A percentile compares a stretch with the other conserved stretches of the same genome.
These are phyloP conservation scores for Sebastes kiyomatsui DNA, from an alignment of 2,797 vertebrate species.

Conservation along the genomic window DNA sequence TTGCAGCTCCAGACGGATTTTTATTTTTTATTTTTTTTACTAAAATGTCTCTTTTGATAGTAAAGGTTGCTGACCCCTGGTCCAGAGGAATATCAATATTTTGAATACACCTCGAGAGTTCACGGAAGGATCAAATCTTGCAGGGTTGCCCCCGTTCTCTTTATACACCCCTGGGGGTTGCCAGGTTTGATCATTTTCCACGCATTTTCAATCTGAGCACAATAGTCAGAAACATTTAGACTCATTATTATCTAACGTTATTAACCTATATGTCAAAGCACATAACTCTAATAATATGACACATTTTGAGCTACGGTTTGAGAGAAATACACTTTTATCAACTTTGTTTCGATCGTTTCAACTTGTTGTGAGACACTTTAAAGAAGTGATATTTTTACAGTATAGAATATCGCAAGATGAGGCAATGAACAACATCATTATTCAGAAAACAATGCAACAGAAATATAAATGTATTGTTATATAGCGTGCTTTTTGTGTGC, in stretches of 20 bases:
- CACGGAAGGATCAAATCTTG: too few species aligned
- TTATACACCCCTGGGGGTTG: not conserved
- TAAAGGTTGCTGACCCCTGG: too few species aligned
- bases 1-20: too few species aligned
- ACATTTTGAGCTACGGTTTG: not conserved
- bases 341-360: not conserved
- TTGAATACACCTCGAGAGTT: not conserved
- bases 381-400: not conserved
- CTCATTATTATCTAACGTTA: not conserved
- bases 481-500: not conserved
- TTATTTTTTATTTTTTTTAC: too few species aligned
- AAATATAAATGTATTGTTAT: not conserved
- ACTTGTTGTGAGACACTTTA: not conserved
- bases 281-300: not conserved
- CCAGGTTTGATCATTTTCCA: constrained; percentile 35
- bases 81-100: not conserved
- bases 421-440: too few species aligned
- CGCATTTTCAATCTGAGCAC: not conserved
- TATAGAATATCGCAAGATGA: too few species aligned
- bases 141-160: not conserved
- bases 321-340: not conserved
- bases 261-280: not conserved
- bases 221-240: not conserved
- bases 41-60: too few species aligned
- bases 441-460: not conserved